Percentiles rank a stretch among this genome's conserved stretches.
These are phyloP conservation scores for Apoda limacodes DNA, from an alignment of 2,888 invertebrate genomes.

Conservation along the genomic window DNA sequence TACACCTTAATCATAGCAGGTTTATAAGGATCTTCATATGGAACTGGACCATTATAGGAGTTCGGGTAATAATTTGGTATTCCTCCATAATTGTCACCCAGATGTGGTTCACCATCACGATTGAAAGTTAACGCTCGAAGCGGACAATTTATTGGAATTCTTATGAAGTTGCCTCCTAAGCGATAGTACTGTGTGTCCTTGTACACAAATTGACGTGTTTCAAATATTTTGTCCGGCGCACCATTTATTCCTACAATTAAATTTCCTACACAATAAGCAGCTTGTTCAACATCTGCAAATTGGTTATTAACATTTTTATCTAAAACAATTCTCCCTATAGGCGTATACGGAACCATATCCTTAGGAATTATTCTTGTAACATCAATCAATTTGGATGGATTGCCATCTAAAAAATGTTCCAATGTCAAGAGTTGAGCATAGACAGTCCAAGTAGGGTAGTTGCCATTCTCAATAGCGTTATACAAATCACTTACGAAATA, in stretches of 20 bases:
- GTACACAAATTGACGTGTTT: conserved; percentile 34
- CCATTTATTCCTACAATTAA: conserved; percentile 50
- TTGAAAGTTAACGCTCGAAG: conserved; percentile 32
- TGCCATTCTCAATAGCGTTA: too few species aligned
- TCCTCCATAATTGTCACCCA: too few species aligned
- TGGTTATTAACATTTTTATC: conserved; percentile 37
- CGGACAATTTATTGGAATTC: conserved; percentile 38
- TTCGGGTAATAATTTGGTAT: too few species aligned
- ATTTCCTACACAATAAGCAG: conserved; percentile 38
- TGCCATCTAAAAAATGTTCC: conserved; percentile 31
- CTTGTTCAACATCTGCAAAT: too few species aligned
- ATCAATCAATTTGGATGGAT: conserved; percentile 52
- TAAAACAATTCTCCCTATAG: conserved; percentile 35
- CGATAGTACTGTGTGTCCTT: conserved; percentile 41
- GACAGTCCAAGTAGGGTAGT: too few species aligned
- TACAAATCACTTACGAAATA: conserved; percentile 87
- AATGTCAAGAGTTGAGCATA: conserved; percentile 59
- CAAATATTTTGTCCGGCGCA: conserved; percentile 39
- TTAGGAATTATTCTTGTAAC: conserved; percentile 40
- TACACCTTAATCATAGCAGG: too few species aligned
- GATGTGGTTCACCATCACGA: conserved; percentile 71
- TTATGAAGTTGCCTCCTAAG: conserved; percentile 37
- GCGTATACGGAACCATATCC: conserved; percentile 35
- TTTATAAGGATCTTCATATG: too few species aligned
- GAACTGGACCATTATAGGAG: too few species aligned